Evolutionary conservation across 2,888 invertebrate species (phyloP).

Genomic region (Melitaea athalia): DNA sequence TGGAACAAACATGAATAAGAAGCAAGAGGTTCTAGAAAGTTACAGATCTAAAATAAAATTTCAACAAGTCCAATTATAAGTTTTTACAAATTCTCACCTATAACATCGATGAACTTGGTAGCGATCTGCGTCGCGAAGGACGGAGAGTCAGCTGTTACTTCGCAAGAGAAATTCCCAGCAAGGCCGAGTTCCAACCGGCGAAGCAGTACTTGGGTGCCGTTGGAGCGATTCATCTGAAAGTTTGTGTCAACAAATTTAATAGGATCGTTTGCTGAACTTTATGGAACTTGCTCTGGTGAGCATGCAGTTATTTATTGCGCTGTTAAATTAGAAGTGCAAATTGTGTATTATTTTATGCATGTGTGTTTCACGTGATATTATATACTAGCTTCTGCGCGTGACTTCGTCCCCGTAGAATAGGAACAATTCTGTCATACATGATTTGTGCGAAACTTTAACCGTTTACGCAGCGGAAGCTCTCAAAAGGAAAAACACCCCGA

Average conservation of each 20-base stretch:
- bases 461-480: too few species aligned
- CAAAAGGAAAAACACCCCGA: too few species aligned
- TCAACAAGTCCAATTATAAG: neutral
- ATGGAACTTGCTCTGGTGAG: neutral
- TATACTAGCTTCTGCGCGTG: too few species aligned
- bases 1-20: neutral
- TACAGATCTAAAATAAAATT: neutral
- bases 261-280: constrained; percentile 16
- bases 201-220: constrained; percentile 88
- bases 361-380: too few species aligned
- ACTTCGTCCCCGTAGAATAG: too few species aligned
- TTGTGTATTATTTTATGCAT: neutral
- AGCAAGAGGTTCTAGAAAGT: neutral
- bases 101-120: constrained; percentile 86
- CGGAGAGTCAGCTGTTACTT: constrained; percentile 88
- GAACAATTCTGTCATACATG: too few species aligned
- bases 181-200: constrained; percentile 86
- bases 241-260: constrained; percentile 21
- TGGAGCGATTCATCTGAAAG: constrained; percentile 86
- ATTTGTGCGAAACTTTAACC: too few species aligned
- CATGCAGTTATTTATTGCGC: neutral
- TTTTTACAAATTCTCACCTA: constrained; percentile 82
- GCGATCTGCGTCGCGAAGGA: constrained; percentile 86
- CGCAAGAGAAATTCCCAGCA: constrained; percentile 90
- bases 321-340: neutral